phyloP scores from a whole-genome alignment of 2,113 vertebrate genomes.

The Deroptyus accipitrinus region DNA sequence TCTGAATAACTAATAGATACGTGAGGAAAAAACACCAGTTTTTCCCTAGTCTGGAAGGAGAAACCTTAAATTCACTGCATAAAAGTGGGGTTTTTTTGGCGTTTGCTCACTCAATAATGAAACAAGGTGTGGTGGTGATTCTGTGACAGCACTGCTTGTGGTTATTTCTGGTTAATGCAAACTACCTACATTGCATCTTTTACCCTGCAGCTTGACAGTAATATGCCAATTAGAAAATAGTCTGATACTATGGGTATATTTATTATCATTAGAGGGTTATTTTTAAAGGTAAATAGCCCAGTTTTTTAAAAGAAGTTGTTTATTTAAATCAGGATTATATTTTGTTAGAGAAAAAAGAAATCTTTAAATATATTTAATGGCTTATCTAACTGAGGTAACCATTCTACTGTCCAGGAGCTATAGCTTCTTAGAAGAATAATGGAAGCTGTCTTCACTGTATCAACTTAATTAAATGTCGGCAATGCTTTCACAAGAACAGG shows the following conservation, averaged over 20 bases:
- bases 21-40: neutral
- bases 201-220: neutral
- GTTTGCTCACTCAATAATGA: neutral
- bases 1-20: neutral
- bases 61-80: neutral
- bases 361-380: neutral
- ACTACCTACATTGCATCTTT: neutral
- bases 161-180: neutral
- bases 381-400: neutral
- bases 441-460: conserved; percentile 21
- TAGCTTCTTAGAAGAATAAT: conserved; percentile 10
- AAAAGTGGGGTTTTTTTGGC: neutral
- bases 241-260: neutral
- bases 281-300: neutral
- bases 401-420: neutral
- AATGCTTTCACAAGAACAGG: conserved; percentile 20
- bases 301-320: neutral
- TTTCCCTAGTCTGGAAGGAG: neutral
- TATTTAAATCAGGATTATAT: neutral
- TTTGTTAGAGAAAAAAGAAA: neutral
- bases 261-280: neutral
- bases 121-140: neutral
- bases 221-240: neutral
- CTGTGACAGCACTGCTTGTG: neutral
- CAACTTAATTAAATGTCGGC: conserved; percentile 46